A percentile compares a stretch with the other conserved stretches of the same genome.
Conservation (phyloP, 2,113 vertebrate species). For the Xiphophorus maculatus region DNA sequence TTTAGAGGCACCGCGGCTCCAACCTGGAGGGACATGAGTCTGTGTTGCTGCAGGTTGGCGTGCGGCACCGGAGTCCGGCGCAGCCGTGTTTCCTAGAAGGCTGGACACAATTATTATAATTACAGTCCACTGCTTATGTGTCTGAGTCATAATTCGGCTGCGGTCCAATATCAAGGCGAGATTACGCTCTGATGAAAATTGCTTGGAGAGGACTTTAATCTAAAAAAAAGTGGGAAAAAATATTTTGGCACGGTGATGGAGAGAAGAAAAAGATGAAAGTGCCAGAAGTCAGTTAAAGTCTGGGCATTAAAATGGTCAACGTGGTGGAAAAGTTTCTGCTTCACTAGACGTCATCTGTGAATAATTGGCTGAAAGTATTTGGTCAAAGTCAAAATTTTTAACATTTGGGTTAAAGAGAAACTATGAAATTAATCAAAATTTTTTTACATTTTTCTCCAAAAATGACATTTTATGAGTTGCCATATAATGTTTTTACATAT, state of each 20-base stretch:
- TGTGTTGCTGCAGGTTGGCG: constrained; percentile 29
- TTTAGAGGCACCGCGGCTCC: constrained; percentile 26
- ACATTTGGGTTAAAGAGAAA: background rate
- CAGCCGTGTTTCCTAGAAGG: constrained; percentile 13
- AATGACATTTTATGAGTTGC: too few relatives aligned
- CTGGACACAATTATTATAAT: constrained; percentile 50
- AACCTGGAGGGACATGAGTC: constrained; percentile 31
- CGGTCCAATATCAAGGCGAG: constrained; percentile 14
- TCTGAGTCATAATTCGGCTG: constrained; percentile 23
- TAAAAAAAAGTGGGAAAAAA: constrained; percentile 17
- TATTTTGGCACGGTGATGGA: background rate
- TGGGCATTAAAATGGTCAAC: constrained; percentile 16
- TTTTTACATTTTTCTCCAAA: too few relatives aligned
- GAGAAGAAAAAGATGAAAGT: constrained; percentile 4
- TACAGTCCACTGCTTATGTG: constrained; percentile 23
- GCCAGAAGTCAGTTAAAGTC: constrained; percentile 22
- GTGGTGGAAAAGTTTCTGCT: background rate
- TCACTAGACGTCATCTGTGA: background rate
- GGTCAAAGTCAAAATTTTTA: background rate
- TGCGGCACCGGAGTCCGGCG: constrained; percentile 19
- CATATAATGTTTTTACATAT: too few relatives aligned
- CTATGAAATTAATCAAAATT: too few relatives aligned
- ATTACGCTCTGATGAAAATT: constrained; percentile 51
- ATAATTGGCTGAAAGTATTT: background rate
- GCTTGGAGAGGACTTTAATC: constrained; percentile 22